A percentile compares a stretch with the other conserved stretches of the same genome.
Conservation (phyloP, 2,888 invertebrate genomes). For the Frankliniella fusca region DNA sequence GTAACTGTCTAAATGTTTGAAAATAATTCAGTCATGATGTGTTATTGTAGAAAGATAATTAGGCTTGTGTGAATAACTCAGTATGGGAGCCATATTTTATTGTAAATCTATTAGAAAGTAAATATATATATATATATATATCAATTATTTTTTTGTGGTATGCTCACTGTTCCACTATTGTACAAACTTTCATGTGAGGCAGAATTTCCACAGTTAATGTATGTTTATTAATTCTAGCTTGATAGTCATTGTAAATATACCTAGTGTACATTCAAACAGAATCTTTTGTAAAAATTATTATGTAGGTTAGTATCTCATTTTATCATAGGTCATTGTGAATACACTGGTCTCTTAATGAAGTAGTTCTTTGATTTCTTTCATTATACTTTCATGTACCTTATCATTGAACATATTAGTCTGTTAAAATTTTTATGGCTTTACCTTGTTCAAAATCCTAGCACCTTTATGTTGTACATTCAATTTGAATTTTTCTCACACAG, state of each 20-base stretch:
- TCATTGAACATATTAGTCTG: neutral
- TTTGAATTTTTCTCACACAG: constrained; percentile 2
- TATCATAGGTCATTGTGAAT: constrained; percentile 13
- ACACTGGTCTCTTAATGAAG: constrained; percentile 26
- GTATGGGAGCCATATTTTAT: constrained; percentile 18
- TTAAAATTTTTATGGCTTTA: neutral
- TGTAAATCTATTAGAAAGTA: neutral
- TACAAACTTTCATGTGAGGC: constrained; percentile 16
- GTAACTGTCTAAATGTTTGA: constrained; percentile 22
- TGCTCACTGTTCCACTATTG: constrained; percentile 4
- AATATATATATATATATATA: neutral
- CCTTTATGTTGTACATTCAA: neutral
- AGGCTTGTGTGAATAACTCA: constrained; percentile 17
- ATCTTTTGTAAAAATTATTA: constrained; percentile 23
- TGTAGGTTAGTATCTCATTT: constrained; percentile 9
- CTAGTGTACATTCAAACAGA: constrained; percentile 18
- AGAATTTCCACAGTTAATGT: constrained; percentile 6
- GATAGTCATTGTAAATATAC: constrained; percentile 11
- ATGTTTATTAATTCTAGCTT: neutral
- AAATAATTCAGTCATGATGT: constrained; percentile 9
- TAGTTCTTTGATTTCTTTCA: constrained; percentile 17
- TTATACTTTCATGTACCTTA: constrained; percentile 25
- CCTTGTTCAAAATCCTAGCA: neutral
- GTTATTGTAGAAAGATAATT: neutral
- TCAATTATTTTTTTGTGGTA: constrained; percentile 3